Percentiles rank a stretch among this genome's conserved stretches.
These are phyloP conservation scores for Cryptocephalus primarius DNA, from an alignment of 2,888 invertebrate species.

Conservation along the genomic window DNA sequence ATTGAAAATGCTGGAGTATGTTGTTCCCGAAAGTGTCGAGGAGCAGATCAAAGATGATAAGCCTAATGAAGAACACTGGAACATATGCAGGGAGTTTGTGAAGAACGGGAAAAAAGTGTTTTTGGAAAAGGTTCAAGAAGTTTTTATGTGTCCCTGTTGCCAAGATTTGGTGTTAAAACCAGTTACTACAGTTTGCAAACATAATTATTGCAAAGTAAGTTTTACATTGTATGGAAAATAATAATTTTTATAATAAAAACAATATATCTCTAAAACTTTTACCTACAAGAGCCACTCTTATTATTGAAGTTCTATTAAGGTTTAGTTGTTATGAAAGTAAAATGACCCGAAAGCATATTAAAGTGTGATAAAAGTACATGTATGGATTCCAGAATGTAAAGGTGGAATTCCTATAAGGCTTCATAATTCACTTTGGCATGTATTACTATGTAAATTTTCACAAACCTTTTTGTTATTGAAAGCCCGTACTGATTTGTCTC, in stretches of 20 bases:
- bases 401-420: too few relatives aligned
- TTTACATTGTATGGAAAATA: conserved; percentile 3
- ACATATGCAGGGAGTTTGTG: conserved; percentile 44
- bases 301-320: too few relatives aligned
- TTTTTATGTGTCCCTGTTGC: conserved; percentile 71
- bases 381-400: too few relatives aligned
- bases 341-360: too few relatives aligned
- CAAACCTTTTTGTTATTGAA: too few relatives aligned
- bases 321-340: background rate
- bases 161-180: conserved; percentile 61
- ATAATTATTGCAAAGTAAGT: conserved; percentile 64
- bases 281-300: too few relatives aligned
- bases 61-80: conserved; percentile 57
- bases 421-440: too few relatives aligned
- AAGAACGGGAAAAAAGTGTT: conserved; percentile 49
- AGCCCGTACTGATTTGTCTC: too few relatives aligned
- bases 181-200: conserved; percentile 60
- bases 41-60: conserved; percentile 45
- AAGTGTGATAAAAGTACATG: too few relatives aligned
- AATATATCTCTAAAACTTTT: too few relatives aligned
- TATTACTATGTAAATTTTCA: too few relatives aligned
- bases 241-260: too few relatives aligned
- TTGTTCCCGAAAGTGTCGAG: conserved; percentile 26
- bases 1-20: conserved; percentile 30
- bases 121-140: conserved; percentile 49